A percentile compares a stretch with the other conserved stretches of the same genome.
These are phyloP conservation scores for Lycophotia porphyrea DNA, from an alignment of 2,888 invertebrate genomes.

Conservation along the genomic window DNA sequence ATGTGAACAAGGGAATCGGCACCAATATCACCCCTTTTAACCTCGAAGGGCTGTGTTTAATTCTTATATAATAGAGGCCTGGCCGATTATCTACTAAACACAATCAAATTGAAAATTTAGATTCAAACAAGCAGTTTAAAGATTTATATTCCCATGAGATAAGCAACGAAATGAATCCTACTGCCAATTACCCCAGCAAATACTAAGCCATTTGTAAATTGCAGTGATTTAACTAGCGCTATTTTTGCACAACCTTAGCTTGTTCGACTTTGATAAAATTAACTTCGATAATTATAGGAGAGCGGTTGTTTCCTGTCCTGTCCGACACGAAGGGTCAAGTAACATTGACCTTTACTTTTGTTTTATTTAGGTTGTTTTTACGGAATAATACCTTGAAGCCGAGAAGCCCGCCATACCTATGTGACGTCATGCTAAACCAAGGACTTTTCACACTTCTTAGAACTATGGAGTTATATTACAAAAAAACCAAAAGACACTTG, in stretches of 20 bases:
- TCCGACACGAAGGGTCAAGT: constrained; percentile 38
- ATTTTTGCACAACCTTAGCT: constrained; percentile 48
- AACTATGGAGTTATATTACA: constrained; percentile 30
- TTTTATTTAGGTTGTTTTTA: constrained; percentile 31
- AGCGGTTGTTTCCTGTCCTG: constrained; percentile 58
- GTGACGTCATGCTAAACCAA: constrained; percentile 12
- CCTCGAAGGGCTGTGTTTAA: not conserved
- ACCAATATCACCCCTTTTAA: not conserved
- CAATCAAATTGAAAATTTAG: constrained; percentile 11
- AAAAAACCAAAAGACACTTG: constrained; percentile 25
- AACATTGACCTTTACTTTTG: constrained; percentile 48
- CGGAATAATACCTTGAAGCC: constrained; percentile 14
- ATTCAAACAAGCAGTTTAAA: not conserved
- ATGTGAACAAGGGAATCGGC: too few relatives aligned
- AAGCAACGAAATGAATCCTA: not conserved
- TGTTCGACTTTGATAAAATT: constrained; percentile 36
- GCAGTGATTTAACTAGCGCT: constrained; percentile 7
- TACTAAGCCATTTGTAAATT: constrained; percentile 32
- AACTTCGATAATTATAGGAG: constrained; percentile 31
- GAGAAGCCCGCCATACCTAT: not conserved
- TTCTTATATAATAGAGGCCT: not conserved
- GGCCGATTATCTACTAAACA: not conserved
- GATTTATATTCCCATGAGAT: constrained; percentile 16
- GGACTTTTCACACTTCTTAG: constrained; percentile 15
- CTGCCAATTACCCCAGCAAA: constrained; percentile 28